Percentiles rank a stretch among this genome's conserved stretches.
phyloP scores from a whole-genome alignment of 2,113 vertebrate species.

The Erythrolamprus reginae region DNA sequence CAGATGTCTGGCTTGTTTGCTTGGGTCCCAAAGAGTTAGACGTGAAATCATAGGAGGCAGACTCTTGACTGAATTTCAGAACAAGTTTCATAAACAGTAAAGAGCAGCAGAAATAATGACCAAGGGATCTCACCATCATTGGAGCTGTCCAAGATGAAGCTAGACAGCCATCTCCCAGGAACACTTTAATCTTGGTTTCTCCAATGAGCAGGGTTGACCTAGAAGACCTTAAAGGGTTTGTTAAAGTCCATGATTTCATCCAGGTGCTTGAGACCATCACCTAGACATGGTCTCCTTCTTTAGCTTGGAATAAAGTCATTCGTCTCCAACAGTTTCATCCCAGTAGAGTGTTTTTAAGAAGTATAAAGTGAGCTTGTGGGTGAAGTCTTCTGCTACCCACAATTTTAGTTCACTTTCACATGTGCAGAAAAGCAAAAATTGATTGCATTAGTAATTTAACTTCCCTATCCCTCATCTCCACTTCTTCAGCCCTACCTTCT shows the following conservation, averaged over 20 bases:
- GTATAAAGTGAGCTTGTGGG: background rate
- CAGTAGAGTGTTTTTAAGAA: background rate
- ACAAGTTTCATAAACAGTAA: background rate
- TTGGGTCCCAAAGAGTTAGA: background rate
- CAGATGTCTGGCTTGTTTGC: background rate
- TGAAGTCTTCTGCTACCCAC: no score
- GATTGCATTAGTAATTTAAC: background rate
- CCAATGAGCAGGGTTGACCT: background rate
- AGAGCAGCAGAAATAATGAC: background rate
- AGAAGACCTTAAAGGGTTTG: background rate
- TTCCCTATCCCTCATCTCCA: background rate
- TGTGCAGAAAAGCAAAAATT: background rate
- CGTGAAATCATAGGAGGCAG: background rate
- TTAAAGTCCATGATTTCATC: background rate
- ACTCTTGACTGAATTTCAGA: background rate
- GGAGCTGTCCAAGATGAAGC: background rate
- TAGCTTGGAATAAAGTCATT: background rate
- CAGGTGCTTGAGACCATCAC: background rate
- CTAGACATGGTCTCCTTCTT: background rate
- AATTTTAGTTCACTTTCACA: background rate
- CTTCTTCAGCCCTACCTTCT: constrained; percentile 28
- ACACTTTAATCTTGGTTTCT: background rate
- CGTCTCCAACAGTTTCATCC: background rate
- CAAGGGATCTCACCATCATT: background rate
- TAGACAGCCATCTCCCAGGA: background rate